Evolutionary conservation across 2,888 invertebrate genomes (phyloP).

Genomic region (Neoscelio sp.): DNA sequence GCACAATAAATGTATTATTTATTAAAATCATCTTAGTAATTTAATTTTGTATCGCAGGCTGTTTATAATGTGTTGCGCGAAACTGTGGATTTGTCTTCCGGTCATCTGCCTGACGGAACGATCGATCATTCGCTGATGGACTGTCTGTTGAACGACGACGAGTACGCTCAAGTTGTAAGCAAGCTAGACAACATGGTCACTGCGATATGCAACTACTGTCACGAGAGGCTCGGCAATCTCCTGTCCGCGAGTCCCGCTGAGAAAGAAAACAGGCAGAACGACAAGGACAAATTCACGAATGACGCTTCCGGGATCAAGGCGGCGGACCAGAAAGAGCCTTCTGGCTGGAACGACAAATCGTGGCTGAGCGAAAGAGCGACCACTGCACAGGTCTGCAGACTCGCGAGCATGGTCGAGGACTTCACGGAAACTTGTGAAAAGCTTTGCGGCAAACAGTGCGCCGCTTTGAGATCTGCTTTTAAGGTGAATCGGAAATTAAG

Average conservation of each 20-base stretch:
- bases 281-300: slow-evolving; percentile 76
- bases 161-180: slow-evolving; percentile 87
- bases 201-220: slow-evolving; percentile 95
- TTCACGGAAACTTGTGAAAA: slow-evolving; percentile 91
- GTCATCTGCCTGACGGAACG: slow-evolving; percentile 79
- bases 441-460: slow-evolving; percentile 90
- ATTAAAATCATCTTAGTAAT: too few species aligned
- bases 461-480: slow-evolving; percentile 91
- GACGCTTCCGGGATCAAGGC: slow-evolving; percentile 72
- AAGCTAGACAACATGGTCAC: slow-evolving; percentile 91
- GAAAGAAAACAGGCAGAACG: slow-evolving; percentile 82
- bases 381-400: slow-evolving; percentile 89
- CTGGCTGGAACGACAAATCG: slow-evolving; percentile 79
- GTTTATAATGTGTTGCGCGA: slow-evolving; percentile 91
- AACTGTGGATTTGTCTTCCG: slow-evolving; percentile 88
- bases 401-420: slow-evolving; percentile 90
- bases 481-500: slow-evolving; percentile 85
- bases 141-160: slow-evolving; percentile 88
- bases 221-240: slow-evolving; percentile 95
- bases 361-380: slow-evolving; percentile 88
- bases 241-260: slow-evolving; percentile 91
- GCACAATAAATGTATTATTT: background rate
- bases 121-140: slow-evolving; percentile 85
- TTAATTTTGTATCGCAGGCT: slow-evolving; percentile 84
- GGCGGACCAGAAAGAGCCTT: slow-evolving; percentile 75